Percentiles rank a stretch among this genome's conserved stretches.
Conservation (phyloP, 2,113 vertebrate genomes). For the Oncorhynchus clarkii region DNA sequence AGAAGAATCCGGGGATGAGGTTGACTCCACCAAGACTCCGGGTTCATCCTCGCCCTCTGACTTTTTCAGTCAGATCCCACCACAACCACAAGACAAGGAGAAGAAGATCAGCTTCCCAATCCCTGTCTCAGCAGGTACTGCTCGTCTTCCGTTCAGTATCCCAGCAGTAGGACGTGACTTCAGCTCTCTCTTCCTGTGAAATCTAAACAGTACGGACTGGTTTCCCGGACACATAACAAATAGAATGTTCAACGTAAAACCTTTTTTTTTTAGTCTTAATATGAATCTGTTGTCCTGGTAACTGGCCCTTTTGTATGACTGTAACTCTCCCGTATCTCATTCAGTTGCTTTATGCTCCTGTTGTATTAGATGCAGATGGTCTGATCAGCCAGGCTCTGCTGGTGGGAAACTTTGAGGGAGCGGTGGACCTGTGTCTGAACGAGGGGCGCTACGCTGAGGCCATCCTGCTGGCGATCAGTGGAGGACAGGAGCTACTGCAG, state of each 20-base stretch:
- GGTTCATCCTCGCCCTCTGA: conserved; percentile 73
- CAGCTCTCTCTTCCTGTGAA: too few species aligned
- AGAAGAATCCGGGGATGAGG: conserved; percentile 61
- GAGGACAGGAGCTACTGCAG: conserved; percentile 82
- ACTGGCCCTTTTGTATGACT: too few species aligned
- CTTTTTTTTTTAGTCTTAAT: too few species aligned
- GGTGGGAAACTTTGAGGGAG: conserved; percentile 85
- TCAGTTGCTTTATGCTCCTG: neutral
- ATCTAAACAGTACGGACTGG: too few species aligned
- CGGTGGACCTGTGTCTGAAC: conserved; percentile 86
- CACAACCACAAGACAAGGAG: conserved; percentile 49
- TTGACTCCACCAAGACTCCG: conserved; percentile 68
- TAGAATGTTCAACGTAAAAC: too few species aligned
- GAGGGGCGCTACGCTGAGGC: conserved; percentile 87
- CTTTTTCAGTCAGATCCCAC: conserved; percentile 83
- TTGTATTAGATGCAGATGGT: conserved; percentile 81
- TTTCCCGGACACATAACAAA: too few species aligned
- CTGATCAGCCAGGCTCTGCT: conserved; percentile 89
- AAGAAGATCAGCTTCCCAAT: conserved; percentile 80
- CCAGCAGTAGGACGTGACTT: too few species aligned
- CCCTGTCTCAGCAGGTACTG: conserved; percentile 70
- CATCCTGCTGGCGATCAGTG: conserved; percentile 87
- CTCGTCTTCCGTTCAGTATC: too few species aligned
- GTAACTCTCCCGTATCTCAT: too few species aligned
- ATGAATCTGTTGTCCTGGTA: too few species aligned